Conservation (phyloP, 2,797 vertebrate species). For the Girardinus metallicus region DNA sequence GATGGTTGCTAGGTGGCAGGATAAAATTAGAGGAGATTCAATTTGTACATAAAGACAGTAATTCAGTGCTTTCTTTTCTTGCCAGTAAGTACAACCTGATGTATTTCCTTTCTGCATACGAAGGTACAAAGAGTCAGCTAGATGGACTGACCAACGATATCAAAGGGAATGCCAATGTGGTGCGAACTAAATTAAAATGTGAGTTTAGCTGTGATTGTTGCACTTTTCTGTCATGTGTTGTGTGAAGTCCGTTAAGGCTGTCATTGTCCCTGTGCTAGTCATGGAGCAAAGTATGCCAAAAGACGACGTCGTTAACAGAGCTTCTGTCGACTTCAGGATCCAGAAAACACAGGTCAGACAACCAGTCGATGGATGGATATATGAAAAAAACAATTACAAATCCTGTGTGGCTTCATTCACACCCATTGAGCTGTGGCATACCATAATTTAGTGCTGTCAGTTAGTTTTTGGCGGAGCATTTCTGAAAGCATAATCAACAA, state of each 20-base stretch:
- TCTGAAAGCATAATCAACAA: not conserved
- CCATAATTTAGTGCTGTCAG: not conserved
- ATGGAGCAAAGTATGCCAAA: constrained; percentile 88
- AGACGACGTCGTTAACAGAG: constrained; percentile 81
- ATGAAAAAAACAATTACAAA: not conserved
- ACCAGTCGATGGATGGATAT: not conserved
- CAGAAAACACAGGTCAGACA: constrained; percentile 91
- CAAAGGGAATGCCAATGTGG: constrained; percentile 89
- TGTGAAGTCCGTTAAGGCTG: constrained; percentile 3
- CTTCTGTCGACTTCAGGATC: constrained; percentile 90
- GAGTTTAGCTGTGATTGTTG: constrained; percentile 53
- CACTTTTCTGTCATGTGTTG: not conserved
- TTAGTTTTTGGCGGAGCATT: not conserved
- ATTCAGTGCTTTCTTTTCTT: constrained; percentile 28
- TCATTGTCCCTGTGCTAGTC: constrained; percentile 70
- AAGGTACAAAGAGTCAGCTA: constrained; percentile 92
- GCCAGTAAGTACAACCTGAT: constrained; percentile 21
- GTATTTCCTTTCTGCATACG: constrained; percentile 29
- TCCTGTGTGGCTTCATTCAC: not conserved
- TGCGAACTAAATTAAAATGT: constrained; percentile 91
- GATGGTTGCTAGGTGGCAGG: constrained; percentile 52
- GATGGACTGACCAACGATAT: constrained; percentile 90
- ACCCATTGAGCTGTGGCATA: not conserved
- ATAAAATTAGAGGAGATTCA: constrained; percentile 45
- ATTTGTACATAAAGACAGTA: constrained; percentile 48